Evolutionary conservation across 1,140 invertebrate genomes (phyloP), one percentile per base, ranked within the genome.

Genomic region (Trissolcus basalis): DNA sequence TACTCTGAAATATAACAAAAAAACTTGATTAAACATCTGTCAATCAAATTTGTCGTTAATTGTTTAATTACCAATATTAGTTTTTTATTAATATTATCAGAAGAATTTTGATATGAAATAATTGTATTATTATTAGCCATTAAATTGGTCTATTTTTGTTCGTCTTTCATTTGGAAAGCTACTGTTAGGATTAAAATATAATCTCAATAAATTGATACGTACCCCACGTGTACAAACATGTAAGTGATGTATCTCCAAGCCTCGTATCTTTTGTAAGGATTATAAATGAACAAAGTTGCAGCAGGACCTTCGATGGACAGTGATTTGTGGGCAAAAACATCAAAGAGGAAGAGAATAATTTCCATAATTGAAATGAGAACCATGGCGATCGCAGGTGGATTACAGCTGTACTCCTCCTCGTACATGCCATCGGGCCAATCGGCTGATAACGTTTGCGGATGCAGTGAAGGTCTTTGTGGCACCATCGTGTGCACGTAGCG

Each of bases 201-300:
- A n/a, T n/a, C n/a, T n/a, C n/a, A n/a, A n/a, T n/a, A n/a, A n/a
- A n/a, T 27, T 27, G 19, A 60, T 65, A 90, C 91, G 90, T 85
- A 94, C 94, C 96, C 96, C 63, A 97, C 93, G 88, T 99, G 97
- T 35, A 99, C 97, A 83, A 99, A 94, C 96, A 98, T 98, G 84
- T 99, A 99, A 0, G 95, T 95, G 7, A 98, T 49, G 85, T 94
- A 99, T 78, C 98, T 91, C 96, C 96, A 99, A 0, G 92, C 93
- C 89, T 99, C 93, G 54, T 93, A 92, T 69, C 97, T 91, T 79
- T 93, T 92, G 71, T 92, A 90, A 0, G 97, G 97, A 89, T 96
- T 94, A 87, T 98, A 99, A 72, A 99, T 96, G 56, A 98, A 93
- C 2, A 92, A 81, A 9, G 90, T 91, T 1, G 94, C 93, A 16